Percentiles rank a stretch among this genome's conserved stretches.
Conservation (phyloP, 2,113 vertebrate genomes). For the Meleagris gallopavo region DNA sequence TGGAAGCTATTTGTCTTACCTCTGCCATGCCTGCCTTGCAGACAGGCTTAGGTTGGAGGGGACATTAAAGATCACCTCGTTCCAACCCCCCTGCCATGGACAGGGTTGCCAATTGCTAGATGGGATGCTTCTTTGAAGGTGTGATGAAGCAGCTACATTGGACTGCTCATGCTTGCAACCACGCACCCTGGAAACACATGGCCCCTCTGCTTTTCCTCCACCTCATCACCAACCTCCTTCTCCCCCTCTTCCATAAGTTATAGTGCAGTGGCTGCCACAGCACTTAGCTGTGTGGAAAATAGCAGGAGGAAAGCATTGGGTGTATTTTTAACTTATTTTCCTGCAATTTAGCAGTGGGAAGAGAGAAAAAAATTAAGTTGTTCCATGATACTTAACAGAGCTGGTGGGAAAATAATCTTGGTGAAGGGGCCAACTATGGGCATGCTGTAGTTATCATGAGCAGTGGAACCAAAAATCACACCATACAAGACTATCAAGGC, state of each 20-base stretch:
- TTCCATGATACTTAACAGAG: not conserved
- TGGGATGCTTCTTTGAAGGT: not conserved
- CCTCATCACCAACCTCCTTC: not conserved
- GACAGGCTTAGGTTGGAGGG: not conserved
- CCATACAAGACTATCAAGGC: not conserved
- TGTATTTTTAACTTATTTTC: constrained; percentile 64
- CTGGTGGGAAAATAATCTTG: not conserved
- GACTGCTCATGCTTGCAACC: not conserved
- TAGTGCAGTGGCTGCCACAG: not conserved
- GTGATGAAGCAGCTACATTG: rapidly evolving
- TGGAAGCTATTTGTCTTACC: not conserved
- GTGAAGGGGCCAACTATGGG: not conserved
- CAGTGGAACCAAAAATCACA: not conserved
- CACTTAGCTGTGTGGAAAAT: constrained; percentile 35
- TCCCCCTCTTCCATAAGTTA: not conserved
- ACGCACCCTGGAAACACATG: rapidly evolving
- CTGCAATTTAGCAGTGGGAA: constrained; percentile 23
- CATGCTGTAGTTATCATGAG: not conserved
- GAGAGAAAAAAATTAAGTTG: not conserved
- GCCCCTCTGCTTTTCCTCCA: not conserved
- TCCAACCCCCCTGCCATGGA: too few relatives aligned
- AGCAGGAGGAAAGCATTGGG: constrained; percentile 37
- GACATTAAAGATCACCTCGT: too few relatives aligned
- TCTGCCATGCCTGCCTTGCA: not conserved
- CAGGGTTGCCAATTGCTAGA: too few relatives aligned